Percentiles rank a stretch among this genome's conserved stretches.
Conservation (phyloP, 2,113 vertebrate species). For the Oophaga pumilio region DNA sequence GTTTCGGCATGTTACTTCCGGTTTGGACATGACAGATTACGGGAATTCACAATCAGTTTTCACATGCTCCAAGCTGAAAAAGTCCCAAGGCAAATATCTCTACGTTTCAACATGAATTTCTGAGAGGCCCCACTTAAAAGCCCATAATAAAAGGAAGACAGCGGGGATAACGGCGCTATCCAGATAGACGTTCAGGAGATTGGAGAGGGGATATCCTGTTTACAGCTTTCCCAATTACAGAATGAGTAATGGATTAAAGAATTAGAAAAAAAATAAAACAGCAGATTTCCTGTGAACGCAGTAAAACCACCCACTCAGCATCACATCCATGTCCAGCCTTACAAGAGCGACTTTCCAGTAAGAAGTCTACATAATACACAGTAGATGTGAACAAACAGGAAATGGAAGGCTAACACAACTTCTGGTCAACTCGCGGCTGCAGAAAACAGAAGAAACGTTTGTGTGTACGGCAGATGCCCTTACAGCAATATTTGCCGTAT, state of each 20-base stretch:
- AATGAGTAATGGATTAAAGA: not conserved
- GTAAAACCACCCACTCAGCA: too few relatives aligned
- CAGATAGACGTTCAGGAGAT: not conserved
- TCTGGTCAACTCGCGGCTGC: too few relatives aligned
- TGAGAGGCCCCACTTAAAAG: not conserved
- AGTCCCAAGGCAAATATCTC: not conserved
- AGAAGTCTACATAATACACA: too few relatives aligned
- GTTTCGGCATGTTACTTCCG: not conserved
- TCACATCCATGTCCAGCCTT: too few relatives aligned
- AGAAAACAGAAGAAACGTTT: too few relatives aligned
- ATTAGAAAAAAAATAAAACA: not conserved
- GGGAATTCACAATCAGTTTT: not conserved
- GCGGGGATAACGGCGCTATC: not conserved
- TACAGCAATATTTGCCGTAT: too few relatives aligned
- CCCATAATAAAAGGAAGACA: not conserved
- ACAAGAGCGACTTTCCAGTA: too few relatives aligned
- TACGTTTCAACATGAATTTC: not conserved
- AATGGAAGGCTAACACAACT: too few relatives aligned
- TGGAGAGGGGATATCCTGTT: not conserved
- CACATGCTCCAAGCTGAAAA: not conserved
- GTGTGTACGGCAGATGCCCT: too few relatives aligned
- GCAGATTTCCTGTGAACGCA: too few relatives aligned
- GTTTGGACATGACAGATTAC: not conserved
- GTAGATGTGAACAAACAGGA: too few relatives aligned
- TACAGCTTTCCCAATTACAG: not conserved